Base-by-base conservation (phyloP, 2,113 vertebrate species). In the Ageneiosus marmoratus region DNA sequence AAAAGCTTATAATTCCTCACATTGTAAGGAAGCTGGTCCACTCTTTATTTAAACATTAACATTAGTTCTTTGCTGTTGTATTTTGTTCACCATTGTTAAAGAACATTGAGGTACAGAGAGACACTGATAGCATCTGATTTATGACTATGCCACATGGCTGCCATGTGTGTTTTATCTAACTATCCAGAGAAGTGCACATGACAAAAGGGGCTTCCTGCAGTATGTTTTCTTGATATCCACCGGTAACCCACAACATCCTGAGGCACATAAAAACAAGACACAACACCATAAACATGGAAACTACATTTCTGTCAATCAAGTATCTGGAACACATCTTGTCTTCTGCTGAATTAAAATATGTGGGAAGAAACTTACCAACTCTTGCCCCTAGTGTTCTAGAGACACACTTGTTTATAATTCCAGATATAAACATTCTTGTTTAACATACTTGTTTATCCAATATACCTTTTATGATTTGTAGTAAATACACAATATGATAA, bases 111-210 rank as follows among this genome's bases (percentile, higher is more conserved):
- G 62, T 72, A 53, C 24, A 58, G 62, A 37, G 63, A 41, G 27
- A 60, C 16, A 76, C 53, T 74, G 70, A 51, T 82, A 70, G 56
- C 37, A 56, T 88, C 81, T 84, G 37, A 91, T 91, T 91, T 91
- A 92, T 51, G 58, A 83, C 80, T 86, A 48, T 20, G 72, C 79
- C 62, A 63, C 77, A 46, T 53, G 83, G 86, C 77, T 50, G 72
- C 69, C 81, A 81, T 46, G 81, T 51, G 24, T 79, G 32, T 1
- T 86, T 92, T 91, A 92, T 93, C 91, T 88, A 58, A 80, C 65
- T 41, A 82, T 80, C n/a, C 93, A 94, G 91, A 91, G 65, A 91
- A 90, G 60, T 55, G 56, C 37, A 34, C 29, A 88, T 86, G 90
- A 88, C 89, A 89, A 84, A 34, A 85, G 77, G 55, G 48, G 56